These are phyloP conservation scores for Spondyliosoma cantharus DNA, from an alignment of 2,797 vertebrate species.

Conservation along the genomic window DNA sequence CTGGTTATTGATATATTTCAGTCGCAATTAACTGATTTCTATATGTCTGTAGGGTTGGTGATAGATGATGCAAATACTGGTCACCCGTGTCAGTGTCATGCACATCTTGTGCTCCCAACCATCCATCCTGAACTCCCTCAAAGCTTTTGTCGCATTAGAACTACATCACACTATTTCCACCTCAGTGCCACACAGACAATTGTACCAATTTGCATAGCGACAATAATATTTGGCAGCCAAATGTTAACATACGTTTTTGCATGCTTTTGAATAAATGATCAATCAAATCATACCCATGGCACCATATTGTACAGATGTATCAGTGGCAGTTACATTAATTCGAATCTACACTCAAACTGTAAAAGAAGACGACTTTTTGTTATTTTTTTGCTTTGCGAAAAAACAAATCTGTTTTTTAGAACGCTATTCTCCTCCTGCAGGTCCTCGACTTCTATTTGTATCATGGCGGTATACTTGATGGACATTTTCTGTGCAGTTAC, in stretches of 20 bases:
- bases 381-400: background rate
- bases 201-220: background rate
- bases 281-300: background rate
- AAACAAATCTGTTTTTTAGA: conserved; percentile 8
- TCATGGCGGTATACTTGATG: conserved; percentile 30
- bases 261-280: background rate
- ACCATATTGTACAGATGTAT: background rate
- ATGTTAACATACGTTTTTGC: background rate
- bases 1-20: background rate
- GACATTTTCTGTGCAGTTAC: conserved; percentile 49
- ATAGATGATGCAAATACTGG: background rate
- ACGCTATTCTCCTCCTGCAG: conserved; percentile 21
- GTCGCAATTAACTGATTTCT: background rate
- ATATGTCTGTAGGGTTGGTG: background rate
- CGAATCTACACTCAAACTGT: conserved; percentile 1
- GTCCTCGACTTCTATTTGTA: conserved; percentile 26
- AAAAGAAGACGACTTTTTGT: background rate
- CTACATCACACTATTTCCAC: background rate
- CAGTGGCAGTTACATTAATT: background rate
- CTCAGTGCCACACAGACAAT: background rate
- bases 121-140: background rate
- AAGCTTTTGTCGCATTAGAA: background rate
- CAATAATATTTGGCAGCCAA: background rate
- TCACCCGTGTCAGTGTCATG: background rate
- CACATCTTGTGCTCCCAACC: background rate